phyloP scores from a whole-genome alignment of 2,113 vertebrate species.

The Sciurus niger region DNA sequence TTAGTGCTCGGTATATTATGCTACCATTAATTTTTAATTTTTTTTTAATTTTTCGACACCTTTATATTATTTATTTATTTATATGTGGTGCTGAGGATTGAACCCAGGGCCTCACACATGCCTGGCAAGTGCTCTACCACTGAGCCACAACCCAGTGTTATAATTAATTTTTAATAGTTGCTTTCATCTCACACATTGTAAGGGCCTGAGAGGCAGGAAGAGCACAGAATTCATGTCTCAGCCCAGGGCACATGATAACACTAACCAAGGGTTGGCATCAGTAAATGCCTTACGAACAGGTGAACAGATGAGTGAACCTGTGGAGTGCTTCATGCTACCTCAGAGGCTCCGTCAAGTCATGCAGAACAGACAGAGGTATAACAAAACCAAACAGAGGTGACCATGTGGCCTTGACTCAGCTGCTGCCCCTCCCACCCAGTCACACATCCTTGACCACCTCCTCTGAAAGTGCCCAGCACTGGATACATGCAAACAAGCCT shows the following conservation, averaged over 20 bases:
- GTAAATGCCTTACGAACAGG: neutral
- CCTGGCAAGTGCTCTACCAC: no score
- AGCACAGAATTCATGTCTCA: neutral
- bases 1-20: neutral
- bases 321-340: neutral
- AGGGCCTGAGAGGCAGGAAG: neutral
- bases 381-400: neutral
- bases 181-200: neutral
- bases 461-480: neutral
- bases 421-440: neutral
- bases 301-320: neutral
- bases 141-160: no score
- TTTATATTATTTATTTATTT: no score
- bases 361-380: neutral
- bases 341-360: neutral
- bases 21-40: neutral
- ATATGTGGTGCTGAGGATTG: no score
- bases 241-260: neutral
- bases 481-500: neutral
- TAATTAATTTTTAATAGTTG: neutral
- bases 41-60: no score
- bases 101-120: no score
- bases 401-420: neutral
- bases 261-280: neutral
- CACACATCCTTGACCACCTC: neutral